Evolutionary conservation across 2,888 invertebrate species (phyloP), one percentile per base, ranked within the genome.

Genomic region (Chrysomela aeneicollis): DNA sequence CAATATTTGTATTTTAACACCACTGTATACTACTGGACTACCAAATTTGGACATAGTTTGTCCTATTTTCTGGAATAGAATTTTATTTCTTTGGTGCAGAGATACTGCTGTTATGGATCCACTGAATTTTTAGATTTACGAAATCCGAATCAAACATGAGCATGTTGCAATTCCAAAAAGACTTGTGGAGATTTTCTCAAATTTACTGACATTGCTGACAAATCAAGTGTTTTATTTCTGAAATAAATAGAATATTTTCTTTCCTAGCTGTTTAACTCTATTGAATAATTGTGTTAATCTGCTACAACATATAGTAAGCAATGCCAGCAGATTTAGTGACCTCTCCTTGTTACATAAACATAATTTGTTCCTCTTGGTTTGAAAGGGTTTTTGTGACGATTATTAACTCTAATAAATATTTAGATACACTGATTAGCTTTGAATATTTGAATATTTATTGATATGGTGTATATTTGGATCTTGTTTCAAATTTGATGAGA

Each of bases 391-490:
- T 1, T 42, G 42, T 42, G 15, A 42, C 8, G n/a, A 42, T 42
- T 42, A 15, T 42, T 53, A 30, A 37, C 17, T 42, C 6, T 15
- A 59, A 59, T 59, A 63, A 59, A 63, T 63, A 63, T 63, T 54
- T 63, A 32, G 59, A 47, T 59, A 30, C 46, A 4, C 32, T n/a
- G 42, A 42, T 2, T 42, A 15, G 42, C 42, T 42, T 35, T 42
- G 35, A 55, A 58, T 62, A 57, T 62, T 57, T 47, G 18, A 55
- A 57, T 57, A 57, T 57, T 57, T 57, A 55, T 35, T 42, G 15
- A 50, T 22, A 42, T 21, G 61, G 52, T 61, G 42, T 47, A 26
- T 35, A 32, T 53, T 26, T 30, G 10, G 35, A 17, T 22, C 37
- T 49, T 60, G 57, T 59, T 60, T 37, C 26, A 42, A 57, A 19